Conservation (phyloP, 1,140 invertebrate genomes). For the Proctacanthus coquilletti region DNA sequence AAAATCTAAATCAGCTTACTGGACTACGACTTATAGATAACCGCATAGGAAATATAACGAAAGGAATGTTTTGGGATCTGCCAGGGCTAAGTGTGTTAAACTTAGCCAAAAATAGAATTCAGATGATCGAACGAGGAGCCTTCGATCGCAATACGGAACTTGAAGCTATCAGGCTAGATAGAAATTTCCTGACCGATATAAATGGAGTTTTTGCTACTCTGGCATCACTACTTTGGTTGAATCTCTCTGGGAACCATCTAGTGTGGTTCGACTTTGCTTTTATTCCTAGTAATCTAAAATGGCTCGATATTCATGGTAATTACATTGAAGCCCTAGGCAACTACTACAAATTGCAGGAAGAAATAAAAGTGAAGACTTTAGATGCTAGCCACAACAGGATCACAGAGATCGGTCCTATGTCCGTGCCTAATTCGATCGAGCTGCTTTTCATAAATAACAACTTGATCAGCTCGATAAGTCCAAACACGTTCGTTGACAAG, state of each 20-base stretch:
- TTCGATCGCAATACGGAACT: conserved; percentile 58
- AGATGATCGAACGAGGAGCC: conserved; percentile 52
- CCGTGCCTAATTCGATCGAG: conserved; percentile 64
- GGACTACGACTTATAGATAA: conserved; percentile 68
- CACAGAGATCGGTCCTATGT: conserved; percentile 46
- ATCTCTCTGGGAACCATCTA: conserved; percentile 69
- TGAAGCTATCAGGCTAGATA: conserved; percentile 64
- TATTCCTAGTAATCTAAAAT: conserved; percentile 58
- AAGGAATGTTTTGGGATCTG: conserved; percentile 51
- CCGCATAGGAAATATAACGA: conserved; percentile 58
- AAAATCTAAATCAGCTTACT: conserved; percentile 56
- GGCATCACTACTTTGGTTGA: conserved; percentile 60
- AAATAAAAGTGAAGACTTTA: conserved; percentile 47
- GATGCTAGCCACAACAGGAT: conserved; percentile 70
- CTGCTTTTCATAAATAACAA: conserved; percentile 72
- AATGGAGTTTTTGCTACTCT: conserved; percentile 58
- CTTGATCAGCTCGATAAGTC: conserved; percentile 53
- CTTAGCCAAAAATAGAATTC: conserved; percentile 65
- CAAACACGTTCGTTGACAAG: conserved; percentile 65
- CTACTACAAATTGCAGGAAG: conserved; percentile 46
- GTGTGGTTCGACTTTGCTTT: conserved; percentile 67
- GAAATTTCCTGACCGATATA: conserved; percentile 61
- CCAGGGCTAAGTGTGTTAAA: conserved; percentile 63
- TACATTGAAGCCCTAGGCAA: conserved; percentile 58
- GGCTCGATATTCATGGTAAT: conserved; percentile 72